Conservation (phyloP, 2,888 invertebrate genomes). For the Pharmacophagus antenor region DNA sequence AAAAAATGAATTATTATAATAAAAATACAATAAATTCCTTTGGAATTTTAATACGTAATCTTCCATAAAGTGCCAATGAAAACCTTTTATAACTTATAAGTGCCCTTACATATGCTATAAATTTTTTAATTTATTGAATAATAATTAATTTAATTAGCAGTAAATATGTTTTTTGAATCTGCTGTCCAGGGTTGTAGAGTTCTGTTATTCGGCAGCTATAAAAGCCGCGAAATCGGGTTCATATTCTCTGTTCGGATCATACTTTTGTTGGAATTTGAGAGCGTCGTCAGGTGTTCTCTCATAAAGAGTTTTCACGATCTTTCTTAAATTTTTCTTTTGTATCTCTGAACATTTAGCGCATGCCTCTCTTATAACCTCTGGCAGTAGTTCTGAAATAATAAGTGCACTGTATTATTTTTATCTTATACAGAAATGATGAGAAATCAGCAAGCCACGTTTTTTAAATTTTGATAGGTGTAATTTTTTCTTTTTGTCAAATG, state of each 20-base stretch:
- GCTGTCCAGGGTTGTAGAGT: neutral
- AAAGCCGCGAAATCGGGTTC: constrained; percentile 56
- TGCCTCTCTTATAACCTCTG: constrained; percentile 60
- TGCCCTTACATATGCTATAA: neutral
- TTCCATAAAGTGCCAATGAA: constrained; percentile 15
- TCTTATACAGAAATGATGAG: neutral
- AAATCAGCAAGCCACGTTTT: neutral
- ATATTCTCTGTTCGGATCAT: constrained; percentile 60
- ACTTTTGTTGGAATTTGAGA: constrained; percentile 52
- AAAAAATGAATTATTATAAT: neutral
- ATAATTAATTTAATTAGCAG: too few species aligned
- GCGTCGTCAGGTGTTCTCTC: constrained; percentile 56
- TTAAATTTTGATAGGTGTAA: too few species aligned
- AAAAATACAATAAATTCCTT: neutral
- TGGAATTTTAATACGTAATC: constrained; percentile 20
- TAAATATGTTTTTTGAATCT: too few species aligned
- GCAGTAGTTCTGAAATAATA: constrained; percentile 53
- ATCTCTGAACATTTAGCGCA: constrained; percentile 61
- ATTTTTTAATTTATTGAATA: neutral
- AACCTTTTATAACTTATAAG: neutral
- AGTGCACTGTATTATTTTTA: too few species aligned
- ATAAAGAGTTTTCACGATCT: constrained; percentile 55
- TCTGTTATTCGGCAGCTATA: constrained; percentile 43
- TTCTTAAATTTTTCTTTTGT: constrained; percentile 53
- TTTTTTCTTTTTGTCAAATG: too few species aligned